These are phyloP conservation scores for Dromaius novaehollandiae DNA, from an alignment of 2,113 vertebrate species.

Conservation along the genomic window DNA sequence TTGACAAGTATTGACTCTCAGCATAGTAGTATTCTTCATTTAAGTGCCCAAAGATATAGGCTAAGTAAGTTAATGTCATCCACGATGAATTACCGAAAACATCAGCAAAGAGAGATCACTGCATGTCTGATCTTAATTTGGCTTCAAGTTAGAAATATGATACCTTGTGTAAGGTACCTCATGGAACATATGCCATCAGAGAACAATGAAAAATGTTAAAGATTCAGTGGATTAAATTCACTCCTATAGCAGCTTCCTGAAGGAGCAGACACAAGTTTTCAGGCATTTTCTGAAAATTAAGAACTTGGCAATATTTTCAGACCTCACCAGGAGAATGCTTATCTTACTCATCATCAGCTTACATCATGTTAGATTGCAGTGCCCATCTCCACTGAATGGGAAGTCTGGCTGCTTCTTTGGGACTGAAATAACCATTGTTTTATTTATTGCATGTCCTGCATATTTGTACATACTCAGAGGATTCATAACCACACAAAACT, in stretches of 20 bases:
- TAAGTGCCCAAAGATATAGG: not conserved
- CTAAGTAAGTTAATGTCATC: not conserved
- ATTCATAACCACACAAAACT: not conserved
- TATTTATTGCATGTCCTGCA: not conserved
- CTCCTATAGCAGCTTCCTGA: not conserved
- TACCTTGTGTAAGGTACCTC: not conserved
- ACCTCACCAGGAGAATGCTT: not conserved
- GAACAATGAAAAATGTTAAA: slow-evolving; percentile 21
- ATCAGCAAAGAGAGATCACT: slow-evolving; percentile 8
- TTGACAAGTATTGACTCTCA: not conserved
- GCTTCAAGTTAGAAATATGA: not conserved
- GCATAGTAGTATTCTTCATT: not conserved
- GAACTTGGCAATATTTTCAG: slow-evolving; percentile 2
- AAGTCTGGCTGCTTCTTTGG: not conserved
- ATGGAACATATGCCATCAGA: slow-evolving; percentile 29
- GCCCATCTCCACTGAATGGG: not conserved
- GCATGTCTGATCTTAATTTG: slow-evolving; percentile 20
- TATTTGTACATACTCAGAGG: not conserved
- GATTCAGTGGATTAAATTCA: not conserved
- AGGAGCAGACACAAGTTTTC: slow-evolving; percentile 35
- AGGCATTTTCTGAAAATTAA: slow-evolving; percentile 23
- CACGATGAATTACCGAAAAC: not conserved
- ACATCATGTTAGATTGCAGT: not conserved
- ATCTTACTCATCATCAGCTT: slow-evolving; percentile 19
- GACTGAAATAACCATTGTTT: not conserved